phyloP scores from a whole-genome alignment of 2,797 vertebrate species.

The Chelon labrosus region DNA sequence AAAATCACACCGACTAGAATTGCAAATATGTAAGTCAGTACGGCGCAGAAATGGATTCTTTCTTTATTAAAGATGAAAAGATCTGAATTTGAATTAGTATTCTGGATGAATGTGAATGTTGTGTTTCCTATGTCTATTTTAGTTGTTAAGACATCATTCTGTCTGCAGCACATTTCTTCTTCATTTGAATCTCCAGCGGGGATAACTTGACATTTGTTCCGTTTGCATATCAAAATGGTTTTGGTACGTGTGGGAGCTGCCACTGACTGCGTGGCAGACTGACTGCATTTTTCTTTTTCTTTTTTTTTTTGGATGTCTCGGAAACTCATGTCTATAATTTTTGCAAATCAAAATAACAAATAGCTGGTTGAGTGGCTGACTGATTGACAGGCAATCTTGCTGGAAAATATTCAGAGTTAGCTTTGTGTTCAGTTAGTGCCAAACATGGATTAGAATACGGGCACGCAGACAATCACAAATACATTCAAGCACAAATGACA shows the following conservation, averaged over 20 bases:
- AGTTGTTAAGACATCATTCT: slow-evolving; percentile 6
- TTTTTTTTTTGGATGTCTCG: slow-evolving; percentile 20
- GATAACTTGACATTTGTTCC: slow-evolving; percentile 36
- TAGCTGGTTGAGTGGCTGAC: slow-evolving; percentile 34
- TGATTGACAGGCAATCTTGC: slow-evolving; percentile 49
- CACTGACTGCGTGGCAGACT: slow-evolving; percentile 1
- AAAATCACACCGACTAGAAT: slow-evolving; percentile 60
- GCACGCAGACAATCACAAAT: slow-evolving; percentile 6
- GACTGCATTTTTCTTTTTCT: slow-evolving; percentile 10
- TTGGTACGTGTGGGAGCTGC: slow-evolving; percentile 8
- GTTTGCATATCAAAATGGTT: slow-evolving; percentile 18
- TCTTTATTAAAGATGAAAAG: slow-evolving; percentile 19
- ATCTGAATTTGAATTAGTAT: slow-evolving; percentile 15
- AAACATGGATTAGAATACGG: slow-evolving; percentile 37
- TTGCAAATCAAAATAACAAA: slow-evolving; percentile 56
- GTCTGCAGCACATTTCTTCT: slow-evolving; percentile 4
- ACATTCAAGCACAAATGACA: slow-evolving; percentile 16
- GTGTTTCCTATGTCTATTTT: slow-evolving; percentile 6
- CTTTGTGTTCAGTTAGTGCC: slow-evolving; percentile 30
- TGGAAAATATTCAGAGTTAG: slow-evolving; percentile 40
- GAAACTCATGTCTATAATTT: slow-evolving; percentile 38
- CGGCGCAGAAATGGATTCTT: slow-evolving; percentile 26
- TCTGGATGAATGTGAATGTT: slow-evolving; percentile 14
- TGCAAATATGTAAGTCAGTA: slow-evolving; percentile 64
- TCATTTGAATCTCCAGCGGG: slow-evolving; percentile 11